These are phyloP conservation scores for Platichthys stellatus DNA, from an alignment of 2,113 vertebrate genomes.

Conservation along the genomic window DNA sequence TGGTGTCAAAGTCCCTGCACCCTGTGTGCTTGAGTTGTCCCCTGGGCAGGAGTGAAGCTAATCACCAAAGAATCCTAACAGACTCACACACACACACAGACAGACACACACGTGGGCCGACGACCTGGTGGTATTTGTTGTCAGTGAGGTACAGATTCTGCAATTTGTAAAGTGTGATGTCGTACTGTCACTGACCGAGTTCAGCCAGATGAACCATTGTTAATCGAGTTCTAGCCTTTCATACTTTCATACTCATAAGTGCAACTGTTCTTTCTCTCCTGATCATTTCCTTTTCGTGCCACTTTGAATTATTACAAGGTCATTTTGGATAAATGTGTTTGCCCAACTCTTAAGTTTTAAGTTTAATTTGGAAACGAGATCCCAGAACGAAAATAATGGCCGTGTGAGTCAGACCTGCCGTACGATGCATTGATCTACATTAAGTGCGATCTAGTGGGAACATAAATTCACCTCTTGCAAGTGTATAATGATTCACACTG, in stretches of 20 bases:
- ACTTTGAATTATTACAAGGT: constrained; percentile 2
- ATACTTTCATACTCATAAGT: not conserved
- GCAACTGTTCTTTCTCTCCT: not conserved
- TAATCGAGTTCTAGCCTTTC: not conserved
- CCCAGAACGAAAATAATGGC: not conserved
- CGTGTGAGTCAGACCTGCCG: not conserved
- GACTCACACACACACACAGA: not conserved
- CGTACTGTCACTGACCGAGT: too few species aligned
- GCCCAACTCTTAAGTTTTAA: not conserved
- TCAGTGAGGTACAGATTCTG: not conserved
- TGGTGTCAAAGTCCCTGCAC: constrained; percentile 23
- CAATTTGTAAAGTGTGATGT: not conserved
- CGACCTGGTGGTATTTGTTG: not conserved
- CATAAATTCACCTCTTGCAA: constrained; percentile 5
- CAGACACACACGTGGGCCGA: not conserved
- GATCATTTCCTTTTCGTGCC: not conserved
- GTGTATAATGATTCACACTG: constrained; percentile 16
- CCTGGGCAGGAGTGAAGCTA: constrained; percentile 6
- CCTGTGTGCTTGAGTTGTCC: constrained; percentile 24
- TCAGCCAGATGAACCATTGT: not conserved
- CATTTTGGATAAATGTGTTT: constrained; percentile 18
- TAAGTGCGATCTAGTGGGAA: not conserved
- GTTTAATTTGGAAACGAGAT: constrained; percentile 4
- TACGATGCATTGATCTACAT: constrained; percentile 10
- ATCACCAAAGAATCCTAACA: not conserved